Evolutionary conservation across 2,888 invertebrate genomes (phyloP), one percentile per base, ranked within the genome.

Genomic region (Formica aserva): DNA sequence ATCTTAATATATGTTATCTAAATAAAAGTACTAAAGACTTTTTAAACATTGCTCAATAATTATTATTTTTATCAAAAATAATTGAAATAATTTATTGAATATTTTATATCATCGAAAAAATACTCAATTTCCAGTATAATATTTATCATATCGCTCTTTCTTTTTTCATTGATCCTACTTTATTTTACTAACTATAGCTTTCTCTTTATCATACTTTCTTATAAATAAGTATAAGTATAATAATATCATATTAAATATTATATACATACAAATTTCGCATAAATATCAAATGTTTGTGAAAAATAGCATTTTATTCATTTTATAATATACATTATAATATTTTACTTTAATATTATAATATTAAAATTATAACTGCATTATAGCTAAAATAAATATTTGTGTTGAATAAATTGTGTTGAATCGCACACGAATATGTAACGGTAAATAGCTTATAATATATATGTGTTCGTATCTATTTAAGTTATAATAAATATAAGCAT

Each of bases 381-480:
- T 60, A 38, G 13, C 15, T 41, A 29, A 57, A 57, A 74, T 55
- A 32, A 35, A 71, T 18, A 18, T 60, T 57, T 60, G 60, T 29
- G 29, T 60, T 29, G 29, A 60, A 26, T 60, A 11, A 74, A 26
- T 57, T 11, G 41, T 26, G 26, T 26, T 1, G 26, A 26, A 26
- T 26, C 45, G 1, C 4, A 15, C 5, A 15, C 18, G 26, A 74
- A 57, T 41, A 38, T 60, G 15, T 60, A 60, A 29, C 18, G 26
- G 9, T 62, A 74, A 18, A 38, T 22, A 72, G 26, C 57, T 72
- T 72, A 26, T 26, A 35, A 62, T 45, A 63, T 18, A 3, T 41
- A 60, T 75, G 22, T 41, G 32, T 45, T 63, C 15, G 15, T 75
- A 63, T 75, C 48, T 75, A 75, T 76, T 76, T 63, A 48, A 35